These are phyloP conservation scores for Arion vulgaris DNA, from an alignment of 1,140 invertebrate genomes.

Conservation along the genomic window DNA sequence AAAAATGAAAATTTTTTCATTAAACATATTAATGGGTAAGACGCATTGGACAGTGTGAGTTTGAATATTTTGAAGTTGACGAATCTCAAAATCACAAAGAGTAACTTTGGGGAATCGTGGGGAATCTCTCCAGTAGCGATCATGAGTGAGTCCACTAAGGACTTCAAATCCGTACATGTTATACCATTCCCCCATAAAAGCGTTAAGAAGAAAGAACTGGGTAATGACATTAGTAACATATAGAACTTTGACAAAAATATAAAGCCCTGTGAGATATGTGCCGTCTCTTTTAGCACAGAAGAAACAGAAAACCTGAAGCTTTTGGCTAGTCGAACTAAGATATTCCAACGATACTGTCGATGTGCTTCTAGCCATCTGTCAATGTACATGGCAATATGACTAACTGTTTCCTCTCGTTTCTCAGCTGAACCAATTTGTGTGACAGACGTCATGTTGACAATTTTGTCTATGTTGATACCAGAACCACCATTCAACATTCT, in stretches of 20 bases:
- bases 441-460: constrained; percentile 60
- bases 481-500: constrained; percentile 62
- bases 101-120: constrained; percentile 72
- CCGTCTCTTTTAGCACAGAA: constrained; percentile 73
- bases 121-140: constrained; percentile 70
- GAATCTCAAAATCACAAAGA: constrained; percentile 74
- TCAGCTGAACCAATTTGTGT: constrained; percentile 60
- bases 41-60: constrained; percentile 74
- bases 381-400: constrained; percentile 61
- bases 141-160: constrained; percentile 69
- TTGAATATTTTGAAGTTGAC: constrained; percentile 67
- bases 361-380: constrained; percentile 67
- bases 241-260: constrained; percentile 74
- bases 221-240: constrained; percentile 74
- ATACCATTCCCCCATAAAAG: constrained; percentile 74
- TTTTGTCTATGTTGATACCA: constrained; percentile 63
- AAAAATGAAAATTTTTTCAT: constrained; percentile 75
- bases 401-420: constrained; percentile 61
- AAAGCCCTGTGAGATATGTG: constrained; percentile 73
- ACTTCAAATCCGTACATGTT: constrained; percentile 74
- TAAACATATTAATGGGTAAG: constrained; percentile 76
- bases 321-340: constrained; percentile 60
- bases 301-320: constrained; percentile 62
- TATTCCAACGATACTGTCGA: constrained; percentile 62
- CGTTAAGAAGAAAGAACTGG: constrained; percentile 74